A percentile compares a stretch with the other conserved stretches of the same genome.
Evolutionary conservation across 2,888 invertebrate genomes (phyloP).

Genomic region (Sericinus montela): DNA sequence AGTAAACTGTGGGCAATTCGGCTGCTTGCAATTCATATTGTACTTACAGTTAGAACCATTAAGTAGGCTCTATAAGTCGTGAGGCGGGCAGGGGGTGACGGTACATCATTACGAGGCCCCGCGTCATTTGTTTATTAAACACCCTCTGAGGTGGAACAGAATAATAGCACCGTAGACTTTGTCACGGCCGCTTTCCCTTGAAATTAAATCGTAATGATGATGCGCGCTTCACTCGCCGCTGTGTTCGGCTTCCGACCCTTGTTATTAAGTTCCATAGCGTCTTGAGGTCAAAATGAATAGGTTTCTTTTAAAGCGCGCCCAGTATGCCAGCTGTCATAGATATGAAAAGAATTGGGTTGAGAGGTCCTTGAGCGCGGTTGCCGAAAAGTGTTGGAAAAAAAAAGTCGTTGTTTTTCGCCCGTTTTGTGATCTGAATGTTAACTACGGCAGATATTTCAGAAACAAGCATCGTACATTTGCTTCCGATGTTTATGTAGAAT

Average conservation of each 20-base stretch:
- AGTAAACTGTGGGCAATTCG: slow-evolving; percentile 22
- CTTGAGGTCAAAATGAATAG: slow-evolving; percentile 75
- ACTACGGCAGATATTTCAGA: slow-evolving; percentile 10
- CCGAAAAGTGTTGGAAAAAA: slow-evolving; percentile 29
- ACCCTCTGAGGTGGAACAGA: slow-evolving; percentile 72
- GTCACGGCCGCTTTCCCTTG: slow-evolving; percentile 70
- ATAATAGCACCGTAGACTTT: slow-evolving; percentile 72
- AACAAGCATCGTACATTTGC: slow-evolving; percentile 7
- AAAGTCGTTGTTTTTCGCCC: slow-evolving; percentile 25
- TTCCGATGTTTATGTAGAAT: slow-evolving; percentile 5
- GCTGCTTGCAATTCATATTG: slow-evolving; percentile 23
- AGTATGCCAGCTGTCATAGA: slow-evolving; percentile 66
- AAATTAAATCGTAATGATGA: slow-evolving; percentile 77
- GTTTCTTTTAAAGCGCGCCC: slow-evolving; percentile 61
- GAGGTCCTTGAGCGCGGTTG: slow-evolving; percentile 41
- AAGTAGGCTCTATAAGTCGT: slow-evolving; percentile 53
- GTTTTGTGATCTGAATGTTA: slow-evolving; percentile 20
- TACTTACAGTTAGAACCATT: slow-evolving; percentile 41
- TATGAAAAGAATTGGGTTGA: slow-evolving; percentile 64
- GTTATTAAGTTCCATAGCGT: slow-evolving; percentile 67
- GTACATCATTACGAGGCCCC: slow-evolving; percentile 64
- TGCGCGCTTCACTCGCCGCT: slow-evolving; percentile 60
- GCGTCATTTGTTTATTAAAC: slow-evolving; percentile 78
- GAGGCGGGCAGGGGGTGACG: slow-evolving; percentile 44
- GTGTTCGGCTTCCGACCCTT: slow-evolving; percentile 52